phyloP scores from a whole-genome alignment of 2,888 invertebrate species.

The Mantis religiosa region DNA sequence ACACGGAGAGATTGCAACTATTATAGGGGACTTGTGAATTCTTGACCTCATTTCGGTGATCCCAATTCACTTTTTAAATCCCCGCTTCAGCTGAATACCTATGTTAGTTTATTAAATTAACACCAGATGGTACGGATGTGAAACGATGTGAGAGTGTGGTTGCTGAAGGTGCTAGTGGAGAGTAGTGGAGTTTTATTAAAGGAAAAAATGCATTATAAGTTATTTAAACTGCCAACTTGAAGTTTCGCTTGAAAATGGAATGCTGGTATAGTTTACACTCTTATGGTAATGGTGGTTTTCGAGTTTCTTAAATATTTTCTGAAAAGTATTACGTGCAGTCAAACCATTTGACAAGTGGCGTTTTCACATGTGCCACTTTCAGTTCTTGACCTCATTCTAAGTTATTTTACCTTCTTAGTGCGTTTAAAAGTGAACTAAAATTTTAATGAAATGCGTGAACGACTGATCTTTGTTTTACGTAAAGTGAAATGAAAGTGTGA shows the following conservation, averaged over 20 bases:
- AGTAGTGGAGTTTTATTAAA: background rate
- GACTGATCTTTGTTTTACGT: background rate
- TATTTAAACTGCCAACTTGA: background rate
- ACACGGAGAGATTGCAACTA: no score
- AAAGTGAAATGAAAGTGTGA: slow-evolving; percentile 1
- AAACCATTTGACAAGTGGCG: background rate
- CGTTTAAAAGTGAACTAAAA: background rate
- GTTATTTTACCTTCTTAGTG: background rate
- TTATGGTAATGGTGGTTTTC: background rate
- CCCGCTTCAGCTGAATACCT: background rate
- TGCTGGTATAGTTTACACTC: background rate
- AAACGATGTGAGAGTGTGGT: background rate
- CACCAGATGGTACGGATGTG: background rate
- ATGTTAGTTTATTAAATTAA: background rate
- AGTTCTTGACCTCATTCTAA: background rate
- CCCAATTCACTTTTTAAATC: background rate
- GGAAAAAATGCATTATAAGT: background rate
- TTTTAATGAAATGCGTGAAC: background rate
- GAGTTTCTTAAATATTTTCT: background rate
- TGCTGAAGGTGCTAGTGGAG: background rate
- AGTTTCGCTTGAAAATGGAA: background rate
- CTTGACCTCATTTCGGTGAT: background rate
- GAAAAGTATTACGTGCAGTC: background rate
- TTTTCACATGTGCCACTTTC: background rate
- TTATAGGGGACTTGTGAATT: no score